Base-by-base conservation (phyloP, 2,797 vertebrate genomes). In the Myotis daubentonii region DNA sequence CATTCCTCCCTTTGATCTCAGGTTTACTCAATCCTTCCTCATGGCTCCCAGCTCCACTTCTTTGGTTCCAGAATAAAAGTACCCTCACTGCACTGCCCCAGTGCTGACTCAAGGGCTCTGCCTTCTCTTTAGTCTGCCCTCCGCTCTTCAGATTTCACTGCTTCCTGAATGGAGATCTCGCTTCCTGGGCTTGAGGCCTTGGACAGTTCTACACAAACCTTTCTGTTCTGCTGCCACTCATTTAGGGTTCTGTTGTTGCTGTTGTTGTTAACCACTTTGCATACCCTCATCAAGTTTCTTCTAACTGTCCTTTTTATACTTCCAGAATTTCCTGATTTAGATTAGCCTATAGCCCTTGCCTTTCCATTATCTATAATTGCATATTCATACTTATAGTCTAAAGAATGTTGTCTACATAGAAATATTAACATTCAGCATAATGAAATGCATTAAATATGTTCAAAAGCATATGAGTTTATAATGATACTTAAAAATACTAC, bases 401-500 rank as follows among this genome's bases (percentile, higher is more conserved):
- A 78, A 92, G 33, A 84, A 25, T 76, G 55, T 23, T 89, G 38
- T 66, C 49, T 79, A 15, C 33, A 47, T 55, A 70, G 9, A 60
- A 82, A 60, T 51, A 80, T 38, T 71, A 95, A 47, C 23, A 82
- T 85, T 71, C 33, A 72, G 15, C 23, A 25, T 9, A 33, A 80
- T 91, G 49, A 94, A 95, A 30, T 70, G 22, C 57, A 88, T 88
- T 82, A 79, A 79, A 47, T 51, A 65, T 47, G 62, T 57, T 72
- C 49, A 57, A 74, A 90, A 88, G 57, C 71, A 87, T 3, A 28
- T 16, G 30, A 47, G 33, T 68, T 91, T 80, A 71, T 86, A 89
- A 83, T 71, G 22, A 89, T 66, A 49, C 66, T 83, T 88, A 51
- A 87, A 94, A 91, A 84, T 81, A 86, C 4, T 85, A 80, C 2